phyloP scores from a whole-genome alignment of 2,113 vertebrate species.

The Oryzias woworae region DNA sequence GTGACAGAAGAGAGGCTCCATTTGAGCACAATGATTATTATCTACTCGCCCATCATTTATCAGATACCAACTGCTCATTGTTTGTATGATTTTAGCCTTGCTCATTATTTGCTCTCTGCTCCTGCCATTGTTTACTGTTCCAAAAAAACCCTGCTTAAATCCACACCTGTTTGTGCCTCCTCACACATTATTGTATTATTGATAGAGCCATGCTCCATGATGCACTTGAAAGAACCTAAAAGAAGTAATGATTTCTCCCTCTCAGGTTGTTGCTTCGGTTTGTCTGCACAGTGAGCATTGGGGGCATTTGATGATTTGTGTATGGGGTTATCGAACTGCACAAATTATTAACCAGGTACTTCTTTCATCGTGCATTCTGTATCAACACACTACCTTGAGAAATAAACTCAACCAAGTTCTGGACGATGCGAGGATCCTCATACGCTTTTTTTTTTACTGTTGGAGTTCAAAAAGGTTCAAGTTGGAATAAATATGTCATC shows the following conservation, averaged over 20 bases:
- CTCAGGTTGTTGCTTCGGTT: slow-evolving; percentile 50
- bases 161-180: slow-evolving; percentile 50
- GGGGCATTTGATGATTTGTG: slow-evolving; percentile 44
- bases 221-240: slow-evolving; percentile 55
- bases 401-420: slow-evolving; percentile 34
- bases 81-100: slow-evolving; percentile 33
- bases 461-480: not conserved
- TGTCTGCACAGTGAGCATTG: slow-evolving; percentile 45
- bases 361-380: slow-evolving; percentile 27
- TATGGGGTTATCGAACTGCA: slow-evolving; percentile 48
- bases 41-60: slow-evolving; percentile 72
- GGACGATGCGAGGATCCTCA: slow-evolving; percentile 42
- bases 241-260: slow-evolving; percentile 43
- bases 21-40: slow-evolving; percentile 73
- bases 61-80: slow-evolving; percentile 66
- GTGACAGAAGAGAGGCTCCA: slow-evolving; percentile 64
- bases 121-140: slow-evolving; percentile 61
- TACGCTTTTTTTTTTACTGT: not conserved
- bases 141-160: slow-evolving; percentile 40
- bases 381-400: slow-evolving; percentile 39
- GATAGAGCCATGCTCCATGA: slow-evolving; percentile 35
- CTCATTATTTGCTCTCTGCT: slow-evolving; percentile 47
- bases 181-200: slow-evolving; percentile 66
- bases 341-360: slow-evolving; percentile 64
- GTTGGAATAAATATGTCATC: not conserved